Conservation (phyloP, 1,140 invertebrate species). For the Rhyzopertha dominica region DNA sequence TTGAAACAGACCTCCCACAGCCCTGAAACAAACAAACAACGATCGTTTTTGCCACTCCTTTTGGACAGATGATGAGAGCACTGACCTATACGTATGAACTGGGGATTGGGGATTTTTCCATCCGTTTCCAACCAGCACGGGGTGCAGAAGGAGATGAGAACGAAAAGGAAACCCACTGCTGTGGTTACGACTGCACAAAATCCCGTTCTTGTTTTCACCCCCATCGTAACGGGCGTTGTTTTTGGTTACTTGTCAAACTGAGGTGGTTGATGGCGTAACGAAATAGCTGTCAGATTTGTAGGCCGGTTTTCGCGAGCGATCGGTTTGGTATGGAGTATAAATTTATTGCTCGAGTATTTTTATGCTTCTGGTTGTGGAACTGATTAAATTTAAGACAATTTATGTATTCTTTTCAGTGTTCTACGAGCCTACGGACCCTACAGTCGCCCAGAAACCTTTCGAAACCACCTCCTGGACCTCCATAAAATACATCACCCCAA, state of each 20-base stretch:
- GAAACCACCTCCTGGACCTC: constrained; percentile 41
- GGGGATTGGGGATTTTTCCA: constrained; percentile 69
- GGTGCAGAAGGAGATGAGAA: constrained; percentile 84
- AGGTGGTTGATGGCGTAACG: too few relatives aligned
- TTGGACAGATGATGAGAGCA: constrained; percentile 10
- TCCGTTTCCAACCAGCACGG: constrained; percentile 91
- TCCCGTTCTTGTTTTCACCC: constrained; percentile 61
- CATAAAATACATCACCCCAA: constrained; percentile 64
- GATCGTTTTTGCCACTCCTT: background rate
- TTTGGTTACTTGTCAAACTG: constrained; percentile 9
- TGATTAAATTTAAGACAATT: too few relatives aligned
- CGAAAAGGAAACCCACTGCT: constrained; percentile 63
- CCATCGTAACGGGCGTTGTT: too few relatives aligned
- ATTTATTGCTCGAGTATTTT: too few relatives aligned
- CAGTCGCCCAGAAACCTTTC: constrained; percentile 56
- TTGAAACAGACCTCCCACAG: constrained; percentile 92
- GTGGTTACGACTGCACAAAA: constrained; percentile 64
- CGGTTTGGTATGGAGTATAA: too few relatives aligned
- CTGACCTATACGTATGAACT: constrained; percentile 77
- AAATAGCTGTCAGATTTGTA: too few relatives aligned
- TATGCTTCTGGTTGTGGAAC: too few relatives aligned
- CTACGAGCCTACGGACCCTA: constrained; percentile 64
- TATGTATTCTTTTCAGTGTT: constrained; percentile 53
- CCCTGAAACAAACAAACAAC: constrained; percentile 55
- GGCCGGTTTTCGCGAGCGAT: too few relatives aligned